These are phyloP conservation scores for Zaprionus africanus DNA, from an alignment of 1,140 invertebrate species.

Conservation along the genomic window DNA sequence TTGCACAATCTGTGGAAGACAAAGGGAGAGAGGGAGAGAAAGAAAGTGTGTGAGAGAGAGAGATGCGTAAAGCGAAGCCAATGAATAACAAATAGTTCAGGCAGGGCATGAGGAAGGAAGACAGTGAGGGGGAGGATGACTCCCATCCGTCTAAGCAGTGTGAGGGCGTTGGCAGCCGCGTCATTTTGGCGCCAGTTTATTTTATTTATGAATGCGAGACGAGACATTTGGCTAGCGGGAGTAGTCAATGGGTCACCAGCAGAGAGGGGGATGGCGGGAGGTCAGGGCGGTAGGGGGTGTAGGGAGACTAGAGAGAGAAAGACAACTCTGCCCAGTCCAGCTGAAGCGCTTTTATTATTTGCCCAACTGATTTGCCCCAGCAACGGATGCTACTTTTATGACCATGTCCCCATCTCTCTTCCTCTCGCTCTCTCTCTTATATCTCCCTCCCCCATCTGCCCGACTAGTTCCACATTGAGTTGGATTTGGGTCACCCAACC, in stretches of 20 bases:
- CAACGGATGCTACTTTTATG: slow-evolving; percentile 56
- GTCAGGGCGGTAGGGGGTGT: not conserved
- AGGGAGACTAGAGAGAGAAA: not conserved
- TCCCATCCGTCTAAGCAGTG: not conserved
- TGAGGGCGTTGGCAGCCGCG: slow-evolving; percentile 47
- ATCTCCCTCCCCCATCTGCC: not conserved
- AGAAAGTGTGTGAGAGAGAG: slow-evolving; percentile 10
- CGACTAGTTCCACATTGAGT: slow-evolving; percentile 53
- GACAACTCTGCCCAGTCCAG: not conserved
- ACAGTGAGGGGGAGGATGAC: not conserved
- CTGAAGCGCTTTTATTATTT: slow-evolving; percentile 57
- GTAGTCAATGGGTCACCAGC: slow-evolving; percentile 36
- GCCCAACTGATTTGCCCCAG: slow-evolving; percentile 68
- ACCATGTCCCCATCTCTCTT: slow-evolving; percentile 17
- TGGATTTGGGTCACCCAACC: slow-evolving; percentile 72
- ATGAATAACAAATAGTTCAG: slow-evolving; percentile 72
- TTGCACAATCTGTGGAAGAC: slow-evolving; percentile 43
- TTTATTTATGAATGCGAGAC: slow-evolving; percentile 73
- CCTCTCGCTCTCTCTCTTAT: not conserved
- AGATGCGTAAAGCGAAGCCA: slow-evolving; percentile 58
- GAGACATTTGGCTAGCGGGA: slow-evolving; percentile 52
- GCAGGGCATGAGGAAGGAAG: not conserved
- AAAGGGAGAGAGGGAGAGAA: slow-evolving; percentile 13
- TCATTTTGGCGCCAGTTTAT: slow-evolving; percentile 78
- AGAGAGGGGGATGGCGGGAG: not conserved